Conservation (phyloP, 1,140 invertebrate genomes). For the Holotrichia oblita region DNA sequence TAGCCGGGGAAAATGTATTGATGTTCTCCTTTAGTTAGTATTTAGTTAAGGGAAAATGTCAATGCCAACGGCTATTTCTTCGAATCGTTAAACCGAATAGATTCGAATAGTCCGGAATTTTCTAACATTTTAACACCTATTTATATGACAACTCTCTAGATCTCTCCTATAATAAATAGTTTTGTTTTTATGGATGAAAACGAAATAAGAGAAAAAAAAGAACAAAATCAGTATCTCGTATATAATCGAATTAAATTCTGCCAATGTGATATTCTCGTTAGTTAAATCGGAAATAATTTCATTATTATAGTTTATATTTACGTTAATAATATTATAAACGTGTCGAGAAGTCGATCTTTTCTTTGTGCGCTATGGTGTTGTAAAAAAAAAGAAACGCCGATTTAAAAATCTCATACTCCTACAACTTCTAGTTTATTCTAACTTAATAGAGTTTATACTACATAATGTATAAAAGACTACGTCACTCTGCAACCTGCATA, state of each 20-base stretch:
- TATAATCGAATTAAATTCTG: too few species aligned
- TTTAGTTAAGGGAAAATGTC: conserved; percentile 30
- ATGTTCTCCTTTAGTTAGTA: conserved; percentile 30
- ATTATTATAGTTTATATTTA: not conserved
- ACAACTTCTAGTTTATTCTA: conserved; percentile 17
- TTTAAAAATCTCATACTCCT: conserved; percentile 9
- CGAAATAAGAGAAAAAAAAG: not conserved
- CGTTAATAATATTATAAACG: not conserved
- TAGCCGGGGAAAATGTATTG: not conserved
- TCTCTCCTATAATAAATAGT: not conserved
- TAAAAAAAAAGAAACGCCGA: not conserved
- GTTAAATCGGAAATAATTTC: not conserved
- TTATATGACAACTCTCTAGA: not conserved
- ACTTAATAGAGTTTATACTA: not conserved
- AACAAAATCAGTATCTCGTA: too few species aligned
- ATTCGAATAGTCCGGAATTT: conserved; percentile 9
- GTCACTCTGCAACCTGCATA: conserved; percentile 38
- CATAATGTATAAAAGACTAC: not conserved
- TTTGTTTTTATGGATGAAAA: not conserved
- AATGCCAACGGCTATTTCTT: conserved; percentile 33
- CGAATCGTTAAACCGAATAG: not conserved
- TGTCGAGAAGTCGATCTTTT: conserved; percentile 2
- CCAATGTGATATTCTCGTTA: too few species aligned
- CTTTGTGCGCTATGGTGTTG: conserved; percentile 11
- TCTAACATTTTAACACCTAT: conserved; percentile 7